Base-by-base conservation (phyloP, 2,113 vertebrate genomes). In the Rhinolophus sinicus region DNA sequence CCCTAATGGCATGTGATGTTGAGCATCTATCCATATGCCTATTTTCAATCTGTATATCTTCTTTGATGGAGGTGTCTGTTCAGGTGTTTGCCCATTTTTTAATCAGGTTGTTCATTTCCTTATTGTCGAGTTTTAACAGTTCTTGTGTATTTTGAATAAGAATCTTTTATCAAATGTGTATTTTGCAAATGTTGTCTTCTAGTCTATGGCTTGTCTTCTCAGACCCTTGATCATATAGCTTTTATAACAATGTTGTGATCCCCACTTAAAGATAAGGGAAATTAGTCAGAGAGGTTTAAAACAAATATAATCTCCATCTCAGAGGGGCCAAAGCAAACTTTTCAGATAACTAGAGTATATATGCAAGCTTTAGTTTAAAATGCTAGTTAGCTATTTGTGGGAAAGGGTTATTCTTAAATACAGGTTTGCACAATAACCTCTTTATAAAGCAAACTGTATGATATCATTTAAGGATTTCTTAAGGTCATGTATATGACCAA, bases 141-240 rank as follows among this genome's bases (percentile, higher is more conserved):
- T 83, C 0, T n/a, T 91, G 3, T 64, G 67, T 73, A 35, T 90
- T 77, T 87, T 65, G 8, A 0, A 26, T 69, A 78, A 56, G 5
- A 50, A 0, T 24, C 6, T 76, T 81, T 83, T 40, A 75, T 73
- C 8, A 86, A 21, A 40, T 78, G 7, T 62, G 13, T 64, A 5
- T 87, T 87, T 82, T 75, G 19, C 4, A 97, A 90, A 40, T 95
- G 40, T 88, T 94, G 93, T 69, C 6, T 60, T 10, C 3, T 6
- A 52, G 11, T 30, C 9, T 54, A 10, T 69, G 26, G 2, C 28
- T 64, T 90, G 9, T 88, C 4, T 54, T 84, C 81, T 80, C 35
- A 50, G 3, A 38, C 18, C 65, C 35, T 62, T 65, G 38, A 38
- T 86, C 5, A 70, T 50, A 30, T 1, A 21, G 3, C 67, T 84